Evolutionary conservation across 2,113 vertebrate species (phyloP), one percentile per base, ranked within the genome.

Genomic region (Nothoprocta perdicaria): DNA sequence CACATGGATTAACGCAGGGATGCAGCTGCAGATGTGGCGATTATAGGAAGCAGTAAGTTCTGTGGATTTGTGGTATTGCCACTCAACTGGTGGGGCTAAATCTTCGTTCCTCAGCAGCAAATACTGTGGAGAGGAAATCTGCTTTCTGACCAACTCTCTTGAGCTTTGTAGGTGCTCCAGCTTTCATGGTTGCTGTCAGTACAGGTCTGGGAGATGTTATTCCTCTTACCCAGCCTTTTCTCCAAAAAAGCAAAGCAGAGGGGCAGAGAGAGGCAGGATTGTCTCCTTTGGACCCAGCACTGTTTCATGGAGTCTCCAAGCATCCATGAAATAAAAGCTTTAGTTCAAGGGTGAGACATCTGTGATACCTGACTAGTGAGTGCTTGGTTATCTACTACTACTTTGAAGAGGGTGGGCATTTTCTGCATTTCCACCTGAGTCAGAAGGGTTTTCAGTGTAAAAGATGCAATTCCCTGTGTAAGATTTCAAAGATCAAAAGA

Each of bases 51-150:
- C 60, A 45, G 8, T 26, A 23, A 26, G 10, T 60, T 88, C 23
- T 29, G 40, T 4, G 6, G 4, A 33, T 62, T 22, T 14, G 43
- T 48, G 29, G 45, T 22, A 57, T 22, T 46, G 29, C 24, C 19
- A 4, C 2, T 12, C 4, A 57, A 50, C 18, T 4, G 9, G 1
- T 16, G 2, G n/a, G 41, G 10, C 43, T 78, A 38, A 4, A 8
- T 2, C 57, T 65, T 53, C 35, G 14, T n/a, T 21, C 8, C 7
- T 57, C 57, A 52, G 24, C 23, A 75, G 29, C 15, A 40, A 60
- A 72, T 23, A 4, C 4, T 63, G 21, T 22, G 77, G 26, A 66
- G 31, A 60, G 2, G 8, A 18, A 52, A 6, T 7, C 73, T 53
- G 33, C 3, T 50, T 91, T 69, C 65, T 65, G 4, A 38, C n/a